A percentile compares a stretch with the other conserved stretches of the same genome.
Conservation (phyloP, 2,888 invertebrate species). For the Morpho deidamia region DNA sequence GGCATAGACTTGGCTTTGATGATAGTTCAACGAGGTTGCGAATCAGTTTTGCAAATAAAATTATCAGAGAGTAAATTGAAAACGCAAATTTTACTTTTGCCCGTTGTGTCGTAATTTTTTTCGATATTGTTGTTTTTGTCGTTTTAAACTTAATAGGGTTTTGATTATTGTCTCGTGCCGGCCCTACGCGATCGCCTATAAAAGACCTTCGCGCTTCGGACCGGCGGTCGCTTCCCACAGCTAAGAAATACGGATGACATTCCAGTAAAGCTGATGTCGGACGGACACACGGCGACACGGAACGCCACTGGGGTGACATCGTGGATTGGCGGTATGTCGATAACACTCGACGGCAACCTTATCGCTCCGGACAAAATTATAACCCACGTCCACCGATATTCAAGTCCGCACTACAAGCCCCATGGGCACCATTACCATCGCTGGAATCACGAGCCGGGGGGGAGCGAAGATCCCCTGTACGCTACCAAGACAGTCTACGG, state of each 20-base stretch:
- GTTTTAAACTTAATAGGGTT: constrained; percentile 58
- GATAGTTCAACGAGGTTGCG: constrained; percentile 64
- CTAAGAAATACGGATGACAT: constrained; percentile 75
- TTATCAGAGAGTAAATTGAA: constrained; percentile 36
- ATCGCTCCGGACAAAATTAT: constrained; percentile 73
- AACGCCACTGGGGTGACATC: constrained; percentile 63
- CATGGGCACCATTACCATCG: constrained; percentile 71
- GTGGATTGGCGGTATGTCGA: constrained; percentile 77
- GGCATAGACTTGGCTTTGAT: constrained; percentile 75
- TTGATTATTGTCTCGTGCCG: constrained; percentile 45
- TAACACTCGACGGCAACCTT: constrained; percentile 73
- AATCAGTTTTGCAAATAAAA: constrained; percentile 57
- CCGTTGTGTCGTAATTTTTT: constrained; percentile 63
- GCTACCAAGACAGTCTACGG: constrained; percentile 79
- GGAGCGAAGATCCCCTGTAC: constrained; percentile 69
- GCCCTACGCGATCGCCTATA: constrained; percentile 63
- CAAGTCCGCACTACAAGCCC: constrained; percentile 74
- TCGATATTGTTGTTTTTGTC: constrained; percentile 62
- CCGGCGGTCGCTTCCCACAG: constrained; percentile 58
- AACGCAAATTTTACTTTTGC: constrained; percentile 43
- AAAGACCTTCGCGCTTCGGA: constrained; percentile 61
- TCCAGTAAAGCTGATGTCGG: constrained; percentile 77
- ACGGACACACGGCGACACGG: constrained; percentile 65
- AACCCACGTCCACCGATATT: constrained; percentile 71
- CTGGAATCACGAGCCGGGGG: constrained; percentile 74